Evolutionary conservation across 2,113 vertebrate genomes (phyloP), one percentile per base, ranked within the genome.

Genomic region (Cepphus grylle): DNA sequence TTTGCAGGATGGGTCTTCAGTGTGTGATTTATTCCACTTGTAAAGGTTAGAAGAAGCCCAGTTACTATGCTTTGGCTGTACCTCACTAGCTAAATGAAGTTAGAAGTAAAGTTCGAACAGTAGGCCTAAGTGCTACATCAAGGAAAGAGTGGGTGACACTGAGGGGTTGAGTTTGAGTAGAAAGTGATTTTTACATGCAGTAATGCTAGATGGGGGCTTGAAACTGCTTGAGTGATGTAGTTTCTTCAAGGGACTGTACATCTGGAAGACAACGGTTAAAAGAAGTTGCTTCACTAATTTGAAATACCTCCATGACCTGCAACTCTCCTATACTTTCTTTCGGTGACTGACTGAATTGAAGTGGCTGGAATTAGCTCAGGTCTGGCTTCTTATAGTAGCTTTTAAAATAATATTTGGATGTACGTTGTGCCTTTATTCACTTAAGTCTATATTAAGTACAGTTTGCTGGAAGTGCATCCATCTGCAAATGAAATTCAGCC

Each of bases 341-440:
- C 59, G 47, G 53, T 79, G 47, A 71, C n/a, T 91, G 70, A 40
- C 69, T 91, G 81, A 77, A 76, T 15, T 84, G 36, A 77, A 61
- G 72, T 45, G 79, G 32, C 30, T 81, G 22, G 36, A 53, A 36
- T 62, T 52, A 74, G 70, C 36, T 38, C 81, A 82, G 70, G 70
- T 73, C 32, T 77, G 65, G 15, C 13, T 92, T 82, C 40, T 70
- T 22, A 15, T 5, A 65, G 62, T 26, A 69, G 45, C 40, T 82
- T 91, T 79, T 40, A 80, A 83, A 95, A 71, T 87, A 45, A 53
- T 26, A 38, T 21, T 38, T 66, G 47, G 70, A 72, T 73, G 38
- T 74, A 72, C 73, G 17, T 71, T 81, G 80, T 96, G 91, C 91
- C 84, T 97, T 94, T 91, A 70, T 82, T 87, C 53, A 73, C 66